Evolutionary conservation across 2,797 vertebrate genomes (phyloP), one percentile per base, ranked within the genome.

Genomic region (Liasis olivaceus): DNA sequence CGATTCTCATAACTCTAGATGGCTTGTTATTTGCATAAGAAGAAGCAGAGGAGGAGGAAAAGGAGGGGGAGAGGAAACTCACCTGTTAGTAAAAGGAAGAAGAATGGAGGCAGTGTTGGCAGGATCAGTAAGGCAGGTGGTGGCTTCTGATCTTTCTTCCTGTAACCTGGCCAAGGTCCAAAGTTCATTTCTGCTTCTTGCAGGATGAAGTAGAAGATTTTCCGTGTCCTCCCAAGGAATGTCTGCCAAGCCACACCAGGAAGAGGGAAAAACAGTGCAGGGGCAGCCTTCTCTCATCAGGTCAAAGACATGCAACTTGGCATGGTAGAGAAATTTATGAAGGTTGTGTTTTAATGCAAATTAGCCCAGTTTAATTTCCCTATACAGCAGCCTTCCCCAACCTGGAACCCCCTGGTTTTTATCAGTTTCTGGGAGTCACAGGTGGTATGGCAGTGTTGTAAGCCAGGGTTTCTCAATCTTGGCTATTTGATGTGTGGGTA

Each of bases 21-120:
- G 72, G 72, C 51, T 54, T 54, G 51, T 54, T 54, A 54, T 54
- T 54, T 54, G 51, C 36, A 47, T 81, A 81, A 47, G 11, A 81
- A 24, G 20, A 5, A 47, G 36, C 72, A 12, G 22, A 0, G 0
- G 22, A 81, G 72, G 9, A 47, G 8, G 42, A 47, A 24, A 81
- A 81, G 42, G 20, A 24, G 72, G 36, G 4, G 59, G 2, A n/a
- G 1, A 26, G 47, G 17, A 2, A 59, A 66, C 98, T 98, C 93
- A 98, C 98, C 97, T 0, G 95, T 69, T 0, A 96, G 96, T 87
- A 87, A 4, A 60, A 98, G n/a, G 84, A 97, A 95, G 93, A 98
- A 96, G 93, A 99, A 95, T 94, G 98, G 95, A 62, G 98, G 92
- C 56, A 99, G 91, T 0, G 93, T 95, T 17, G 97, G 96, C 87